Base-by-base conservation (phyloP, 1,140 invertebrate genomes). In the Tribolium castaneum region DNA sequence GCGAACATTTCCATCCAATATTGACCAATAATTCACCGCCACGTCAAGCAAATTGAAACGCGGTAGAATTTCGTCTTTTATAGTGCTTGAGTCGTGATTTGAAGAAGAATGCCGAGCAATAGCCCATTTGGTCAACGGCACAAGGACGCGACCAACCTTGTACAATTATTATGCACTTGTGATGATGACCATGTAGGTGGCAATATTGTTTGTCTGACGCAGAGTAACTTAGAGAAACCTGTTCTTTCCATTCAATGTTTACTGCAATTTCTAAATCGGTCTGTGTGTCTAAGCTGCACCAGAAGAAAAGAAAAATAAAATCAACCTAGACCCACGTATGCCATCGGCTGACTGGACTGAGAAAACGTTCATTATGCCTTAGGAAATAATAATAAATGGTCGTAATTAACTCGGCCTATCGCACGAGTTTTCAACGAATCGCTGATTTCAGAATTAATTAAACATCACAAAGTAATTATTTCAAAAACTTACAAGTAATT, bases 101-200 rank as follows among this genome's bases (percentile, higher is more conserved):
- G 14, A 25, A 25, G 19, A 22, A 14, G 54, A 59, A 59, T 22
- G 16, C 50, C 50, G 50, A 14, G 16, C 50, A 52, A 52, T 34
- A 22, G 62, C 62, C 39, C 12, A 73, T 73, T 73, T 73, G 71
- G 71, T 73, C 71, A 73, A 73, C 71, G 51, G 71, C 30, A 54
- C 71, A 73, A 73, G 71, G 71, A 30, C 71, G 71, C 71, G 49
- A 73, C 71, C 51, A 73, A 73, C 71, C 71, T 73, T 73, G 71
- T 73, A 39, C 71, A 73, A 73, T 73, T 73, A 73, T 73, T 73
- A 73, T 73, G 71, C 71, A 73, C 49, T 73, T 73, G 71, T 73
- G 30, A 73, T 73, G 71, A 73, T 73, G 71, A 34, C 22, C 30
- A 39, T 54, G 71, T 73, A 34, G 71, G 71, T 52, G 71, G 71